Evolutionary conservation across 1,140 invertebrate genomes (phyloP).

Genomic region (Procambarus clarkii): DNA sequence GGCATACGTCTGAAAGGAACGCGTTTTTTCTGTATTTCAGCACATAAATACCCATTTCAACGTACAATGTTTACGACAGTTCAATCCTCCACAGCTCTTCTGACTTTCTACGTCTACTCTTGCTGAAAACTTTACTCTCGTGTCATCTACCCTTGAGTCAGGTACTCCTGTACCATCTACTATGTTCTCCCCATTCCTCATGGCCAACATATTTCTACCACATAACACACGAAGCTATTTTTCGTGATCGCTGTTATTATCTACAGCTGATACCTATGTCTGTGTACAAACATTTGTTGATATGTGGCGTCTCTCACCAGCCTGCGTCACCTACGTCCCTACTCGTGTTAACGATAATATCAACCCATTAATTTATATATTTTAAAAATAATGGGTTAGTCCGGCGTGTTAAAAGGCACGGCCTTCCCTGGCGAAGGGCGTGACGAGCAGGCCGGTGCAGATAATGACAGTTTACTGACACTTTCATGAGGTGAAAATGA

Average conservation of each 20-base stretch:
- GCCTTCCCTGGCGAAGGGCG: not conserved
- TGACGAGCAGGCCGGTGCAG: not conserved
- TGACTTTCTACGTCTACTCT: no score
- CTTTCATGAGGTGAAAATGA: conserved; percentile 40
- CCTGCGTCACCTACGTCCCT: not conserved
- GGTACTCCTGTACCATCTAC: no score
- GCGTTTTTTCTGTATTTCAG: no score
- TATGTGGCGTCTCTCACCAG: not conserved
- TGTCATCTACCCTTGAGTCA: no score
- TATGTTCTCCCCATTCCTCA: no score
- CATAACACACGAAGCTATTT: no score
- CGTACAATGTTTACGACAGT: no score
- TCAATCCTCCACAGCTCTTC: no score
- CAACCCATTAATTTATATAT: not conserved
- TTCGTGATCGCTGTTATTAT: not conserved
- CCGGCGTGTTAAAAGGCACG: not conserved
- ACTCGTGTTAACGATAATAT: not conserved
- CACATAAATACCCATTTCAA: no score
- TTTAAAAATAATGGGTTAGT: not conserved
- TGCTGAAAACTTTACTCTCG: no score
- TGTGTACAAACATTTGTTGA: not conserved
- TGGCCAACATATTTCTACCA: no score
- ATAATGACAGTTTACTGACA: not conserved
- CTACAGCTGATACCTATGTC: not conserved
- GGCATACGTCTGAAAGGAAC: no score